Percentiles rank a stretch among this genome's conserved stretches.
These are phyloP conservation scores for Zingel zingel DNA, from an alignment of 2,113 vertebrate species.

Conservation along the genomic window DNA sequence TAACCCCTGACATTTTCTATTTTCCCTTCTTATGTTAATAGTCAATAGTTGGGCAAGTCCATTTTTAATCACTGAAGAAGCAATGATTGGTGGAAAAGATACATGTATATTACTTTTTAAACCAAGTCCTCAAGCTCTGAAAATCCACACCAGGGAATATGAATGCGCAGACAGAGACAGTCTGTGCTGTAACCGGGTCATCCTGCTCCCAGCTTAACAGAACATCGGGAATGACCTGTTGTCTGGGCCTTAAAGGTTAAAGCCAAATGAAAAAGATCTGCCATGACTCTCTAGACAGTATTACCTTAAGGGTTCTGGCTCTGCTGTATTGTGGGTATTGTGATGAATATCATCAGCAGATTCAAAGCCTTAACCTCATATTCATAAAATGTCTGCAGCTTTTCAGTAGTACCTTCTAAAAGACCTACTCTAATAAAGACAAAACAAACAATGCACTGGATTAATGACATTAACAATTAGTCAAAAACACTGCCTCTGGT, in stretches of 20 bases:
- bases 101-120: background rate
- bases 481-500: background rate
- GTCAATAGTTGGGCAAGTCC: rapidly evolving
- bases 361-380: background rate
- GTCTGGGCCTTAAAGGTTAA: conserved; percentile 60
- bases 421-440: background rate
- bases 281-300: conserved; percentile 44
- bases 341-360: background rate
- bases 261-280: conserved; percentile 54
- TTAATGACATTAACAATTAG: background rate
- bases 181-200: background rate
- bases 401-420: background rate
- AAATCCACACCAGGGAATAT: background rate
- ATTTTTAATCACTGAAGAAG: background rate
- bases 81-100: background rate
- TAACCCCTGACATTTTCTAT: background rate
- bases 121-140: background rate
- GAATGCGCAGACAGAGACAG: conserved; percentile 10
- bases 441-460: background rate
- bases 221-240: conserved; percentile 51
- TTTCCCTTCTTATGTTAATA: background rate
- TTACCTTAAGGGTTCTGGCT: conserved; percentile 15
- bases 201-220: background rate
- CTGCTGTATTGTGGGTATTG: background rate
- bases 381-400: background rate